A percentile compares a stretch with the other conserved stretches of the same genome.
Conservation (phyloP, 2,797 vertebrate species). For the Telmatherina bonti region DNA sequence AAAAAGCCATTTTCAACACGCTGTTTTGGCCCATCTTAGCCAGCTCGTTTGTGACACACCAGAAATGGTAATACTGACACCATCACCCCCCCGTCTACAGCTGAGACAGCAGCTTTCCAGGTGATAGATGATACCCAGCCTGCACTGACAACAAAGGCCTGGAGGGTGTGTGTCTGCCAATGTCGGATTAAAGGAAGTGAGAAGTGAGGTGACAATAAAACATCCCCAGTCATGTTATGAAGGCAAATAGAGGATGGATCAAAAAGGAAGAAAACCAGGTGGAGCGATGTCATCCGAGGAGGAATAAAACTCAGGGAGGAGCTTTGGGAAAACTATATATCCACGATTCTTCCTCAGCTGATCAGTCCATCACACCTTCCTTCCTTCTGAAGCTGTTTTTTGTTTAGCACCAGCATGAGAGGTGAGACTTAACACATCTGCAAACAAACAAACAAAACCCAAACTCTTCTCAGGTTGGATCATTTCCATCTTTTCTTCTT, state of each 20-base stretch:
- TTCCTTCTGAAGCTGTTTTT: slow-evolving; percentile 24
- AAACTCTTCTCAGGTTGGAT: background rate
- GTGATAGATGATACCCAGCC: slow-evolving; percentile 25
- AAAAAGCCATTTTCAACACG: too few relatives aligned
- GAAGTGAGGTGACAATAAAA: slow-evolving; percentile 13
- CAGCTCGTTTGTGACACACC: background rate
- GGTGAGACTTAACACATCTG: slow-evolving; percentile 67
- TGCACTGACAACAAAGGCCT: slow-evolving; percentile 21
- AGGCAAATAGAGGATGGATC: background rate
- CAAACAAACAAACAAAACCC: background rate
- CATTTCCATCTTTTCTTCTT: background rate
- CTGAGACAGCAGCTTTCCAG: slow-evolving; percentile 7
- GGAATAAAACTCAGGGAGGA: slow-evolving; percentile 49
- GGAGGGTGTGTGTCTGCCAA: slow-evolving; percentile 20
- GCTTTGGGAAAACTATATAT: slow-evolving; percentile 55
- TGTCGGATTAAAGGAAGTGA: slow-evolving; percentile 27
- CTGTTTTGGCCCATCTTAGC: background rate
- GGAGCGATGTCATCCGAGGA: slow-evolving; percentile 37
- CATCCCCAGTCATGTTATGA: slow-evolving; percentile 1
- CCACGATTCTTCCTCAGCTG: slow-evolving; percentile 12
- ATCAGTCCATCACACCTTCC: slow-evolving; percentile 26
- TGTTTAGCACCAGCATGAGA: slow-evolving; percentile 72
- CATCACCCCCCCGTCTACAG: background rate
- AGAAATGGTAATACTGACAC: background rate
- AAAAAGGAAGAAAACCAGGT: slow-evolving; percentile 25